Percentiles rank a stretch among this genome's conserved stretches.
These are phyloP conservation scores for Parnassius glacialis DNA, from an alignment of 2,888 invertebrate species.

Conservation along the genomic window DNA sequence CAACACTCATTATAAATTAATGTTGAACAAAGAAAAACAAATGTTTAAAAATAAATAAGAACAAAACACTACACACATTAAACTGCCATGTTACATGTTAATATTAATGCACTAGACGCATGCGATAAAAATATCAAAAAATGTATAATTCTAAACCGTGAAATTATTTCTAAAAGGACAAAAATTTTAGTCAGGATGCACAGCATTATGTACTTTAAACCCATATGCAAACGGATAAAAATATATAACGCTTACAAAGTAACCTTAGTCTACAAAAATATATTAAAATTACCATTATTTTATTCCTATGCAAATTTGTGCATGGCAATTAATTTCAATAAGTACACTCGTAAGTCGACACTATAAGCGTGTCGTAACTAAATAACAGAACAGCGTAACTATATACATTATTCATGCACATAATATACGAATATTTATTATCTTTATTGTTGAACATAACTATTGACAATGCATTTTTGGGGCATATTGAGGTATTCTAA, in stretches of 20 bases:
- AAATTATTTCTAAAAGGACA: too few species aligned
- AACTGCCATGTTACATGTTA: background rate
- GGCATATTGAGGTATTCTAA: conserved; percentile 12
- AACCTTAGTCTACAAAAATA: background rate
- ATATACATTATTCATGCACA: conserved; percentile 1
- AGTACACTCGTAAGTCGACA: conserved; percentile 4
- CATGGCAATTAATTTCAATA: background rate
- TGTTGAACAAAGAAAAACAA: conserved; percentile 3
- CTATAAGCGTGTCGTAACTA: background rate
- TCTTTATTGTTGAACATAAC: background rate
- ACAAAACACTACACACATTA: conserved; percentile 5
- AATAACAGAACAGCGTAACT: conserved; percentile 3
- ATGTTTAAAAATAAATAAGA: background rate
- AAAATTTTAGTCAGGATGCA: too few species aligned
- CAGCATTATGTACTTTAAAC: too few species aligned
- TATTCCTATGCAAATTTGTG: background rate
- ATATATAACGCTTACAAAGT: background rate
- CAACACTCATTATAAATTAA: conserved; percentile 1
- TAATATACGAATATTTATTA: background rate
- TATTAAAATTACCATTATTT: background rate
- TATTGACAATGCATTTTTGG: conserved; percentile 10
- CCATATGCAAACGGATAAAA: background rate
- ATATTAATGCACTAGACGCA: background rate
- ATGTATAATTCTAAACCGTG: too few species aligned
- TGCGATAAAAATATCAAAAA: too few species aligned